These are phyloP conservation scores for Phataginus tetradactyla DNA, from an alignment of 2,797 vertebrate genomes.

Conservation along the genomic window DNA sequence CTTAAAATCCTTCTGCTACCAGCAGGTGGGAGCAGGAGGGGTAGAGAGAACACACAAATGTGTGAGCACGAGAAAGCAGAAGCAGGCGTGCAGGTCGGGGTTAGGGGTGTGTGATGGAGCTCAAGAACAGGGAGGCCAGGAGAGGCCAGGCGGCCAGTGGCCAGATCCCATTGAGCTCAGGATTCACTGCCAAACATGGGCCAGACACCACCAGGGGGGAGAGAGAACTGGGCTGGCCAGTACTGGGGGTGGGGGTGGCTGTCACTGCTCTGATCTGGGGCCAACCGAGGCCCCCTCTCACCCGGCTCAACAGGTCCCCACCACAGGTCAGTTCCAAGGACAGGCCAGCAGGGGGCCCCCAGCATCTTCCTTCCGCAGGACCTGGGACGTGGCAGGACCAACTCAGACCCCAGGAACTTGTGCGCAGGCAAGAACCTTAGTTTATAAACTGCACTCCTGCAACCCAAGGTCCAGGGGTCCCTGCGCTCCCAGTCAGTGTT, in stretches of 20 bases:
- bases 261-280: not conserved
- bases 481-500: not conserved
- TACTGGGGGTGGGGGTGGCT: too few relatives aligned
- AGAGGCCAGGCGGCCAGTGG: not conserved
- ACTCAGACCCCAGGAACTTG: conserved; percentile 27
- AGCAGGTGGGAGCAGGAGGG: not conserved
- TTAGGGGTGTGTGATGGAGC: not conserved
- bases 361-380: not conserved
- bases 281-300: not conserved
- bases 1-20: not conserved
- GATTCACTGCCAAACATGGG: not conserved
- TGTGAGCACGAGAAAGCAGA: not conserved
- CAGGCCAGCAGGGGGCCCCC: conserved; percentile 47
- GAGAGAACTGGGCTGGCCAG: not conserved
- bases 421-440: not conserved
- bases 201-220: too few relatives aligned
- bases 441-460: not conserved
- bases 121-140: not conserved
- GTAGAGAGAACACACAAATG: not conserved
- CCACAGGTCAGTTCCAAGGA: not conserved
- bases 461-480: not conserved
- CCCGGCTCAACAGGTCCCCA: fast-evolving
- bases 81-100: not conserved
- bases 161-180: not conserved
- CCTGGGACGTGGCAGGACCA: conserved; percentile 38